A percentile compares a stretch with the other conserved stretches of the same genome.
Conservation (phyloP, 2,797 vertebrate species). For the Lerista edwardsae region DNA sequence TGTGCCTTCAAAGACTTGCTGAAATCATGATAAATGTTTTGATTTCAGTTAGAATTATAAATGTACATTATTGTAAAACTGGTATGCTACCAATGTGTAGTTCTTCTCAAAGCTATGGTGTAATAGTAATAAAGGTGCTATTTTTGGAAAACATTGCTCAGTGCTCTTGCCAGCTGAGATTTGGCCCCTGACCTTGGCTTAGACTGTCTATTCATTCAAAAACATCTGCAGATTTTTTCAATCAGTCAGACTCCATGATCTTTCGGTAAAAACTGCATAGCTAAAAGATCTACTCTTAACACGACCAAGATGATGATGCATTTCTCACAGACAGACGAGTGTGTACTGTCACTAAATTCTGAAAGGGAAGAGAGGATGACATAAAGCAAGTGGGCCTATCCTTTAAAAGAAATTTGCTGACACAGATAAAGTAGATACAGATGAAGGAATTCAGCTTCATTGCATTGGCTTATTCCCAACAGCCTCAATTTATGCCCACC, state of each 20-base stretch:
- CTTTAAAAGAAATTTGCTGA: neutral
- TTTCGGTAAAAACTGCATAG: slow-evolving; percentile 1
- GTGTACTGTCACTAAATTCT: neutral
- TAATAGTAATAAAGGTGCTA: neutral
- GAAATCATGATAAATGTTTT: neutral
- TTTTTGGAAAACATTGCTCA: neutral
- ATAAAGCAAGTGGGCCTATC: neutral
- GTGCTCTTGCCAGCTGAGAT: slow-evolving; percentile 5
- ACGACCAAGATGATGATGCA: neutral
- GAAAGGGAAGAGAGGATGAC: neutral
- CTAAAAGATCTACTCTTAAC: neutral
- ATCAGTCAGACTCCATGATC: neutral
- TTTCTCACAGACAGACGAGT: neutral
- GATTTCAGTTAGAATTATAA: neutral
- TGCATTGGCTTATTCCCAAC: slow-evolving; percentile 1
- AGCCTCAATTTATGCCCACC: neutral
- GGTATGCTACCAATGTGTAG: neutral
- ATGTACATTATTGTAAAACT: neutral
- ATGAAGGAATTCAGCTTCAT: neutral
- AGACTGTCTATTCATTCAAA: neutral
- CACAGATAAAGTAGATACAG: neutral
- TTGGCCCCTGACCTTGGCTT: slow-evolving; percentile 19
- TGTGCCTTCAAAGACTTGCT: neutral
- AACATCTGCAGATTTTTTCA: neutral
- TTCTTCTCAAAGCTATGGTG: neutral